These are phyloP conservation scores for Diglossa cyanea DNA, from an alignment of 2,797 vertebrate species.

Conservation along the genomic window DNA sequence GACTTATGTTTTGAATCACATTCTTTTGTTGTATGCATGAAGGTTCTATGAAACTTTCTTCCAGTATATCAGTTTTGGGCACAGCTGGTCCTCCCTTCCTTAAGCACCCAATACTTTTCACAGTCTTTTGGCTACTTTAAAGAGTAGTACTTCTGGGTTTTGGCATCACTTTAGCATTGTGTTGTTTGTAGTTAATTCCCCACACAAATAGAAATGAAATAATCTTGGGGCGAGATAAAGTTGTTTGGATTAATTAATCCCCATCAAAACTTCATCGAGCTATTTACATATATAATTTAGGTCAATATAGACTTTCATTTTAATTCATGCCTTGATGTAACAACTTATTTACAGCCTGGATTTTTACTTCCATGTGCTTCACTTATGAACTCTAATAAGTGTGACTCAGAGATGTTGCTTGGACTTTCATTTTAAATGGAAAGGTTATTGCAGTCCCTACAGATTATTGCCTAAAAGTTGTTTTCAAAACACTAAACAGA, in stretches of 20 bases:
- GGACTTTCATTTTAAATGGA: background rate
- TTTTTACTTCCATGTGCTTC: background rate
- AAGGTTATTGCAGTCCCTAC: background rate
- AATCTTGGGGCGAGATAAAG: background rate
- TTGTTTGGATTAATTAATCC: background rate
- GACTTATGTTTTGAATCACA: conserved; percentile 19
- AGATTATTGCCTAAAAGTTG: background rate
- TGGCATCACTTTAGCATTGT: background rate
- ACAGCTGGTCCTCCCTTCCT: background rate
- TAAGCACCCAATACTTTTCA: background rate
- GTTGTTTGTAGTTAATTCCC: background rate
- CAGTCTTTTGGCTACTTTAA: background rate
- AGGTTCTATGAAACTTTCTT: background rate
- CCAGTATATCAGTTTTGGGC: background rate
- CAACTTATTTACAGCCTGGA: background rate
- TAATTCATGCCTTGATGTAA: background rate
- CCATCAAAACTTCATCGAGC: background rate
- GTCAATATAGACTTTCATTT: background rate
- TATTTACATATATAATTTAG: background rate
- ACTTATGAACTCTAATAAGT: background rate
- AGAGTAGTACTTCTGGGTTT: background rate
- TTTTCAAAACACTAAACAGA: background rate
- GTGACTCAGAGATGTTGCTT: background rate
- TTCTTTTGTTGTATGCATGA: conserved; percentile 1
- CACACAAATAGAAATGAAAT: background rate